These are phyloP conservation scores for Diadumene lineata DNA, from an alignment of 92 coral and sea anemone species.

Conservation along the genomic window DNA sequence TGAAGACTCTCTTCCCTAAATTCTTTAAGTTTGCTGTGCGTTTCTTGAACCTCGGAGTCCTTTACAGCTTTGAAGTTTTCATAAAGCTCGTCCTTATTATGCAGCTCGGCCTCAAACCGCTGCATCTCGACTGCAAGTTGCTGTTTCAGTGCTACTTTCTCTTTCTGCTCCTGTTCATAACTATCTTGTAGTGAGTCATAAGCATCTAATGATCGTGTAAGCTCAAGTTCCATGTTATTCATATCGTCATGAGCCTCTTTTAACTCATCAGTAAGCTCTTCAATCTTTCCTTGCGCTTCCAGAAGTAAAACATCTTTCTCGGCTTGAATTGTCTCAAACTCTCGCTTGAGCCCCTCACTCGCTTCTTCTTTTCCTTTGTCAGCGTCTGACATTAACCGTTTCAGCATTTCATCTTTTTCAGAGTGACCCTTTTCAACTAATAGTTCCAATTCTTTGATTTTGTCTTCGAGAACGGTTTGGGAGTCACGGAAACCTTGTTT, in stretches of 20 bases:
- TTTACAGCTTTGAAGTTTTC: conserved; percentile 44
- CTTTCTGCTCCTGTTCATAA: conserved; percentile 26
- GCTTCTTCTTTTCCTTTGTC: conserved; percentile 66
- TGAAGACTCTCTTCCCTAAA: conserved; percentile 51
- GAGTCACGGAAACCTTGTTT: conserved; percentile 21
- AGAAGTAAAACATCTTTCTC: conserved; percentile 46
- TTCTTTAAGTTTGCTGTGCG: conserved; percentile 36
- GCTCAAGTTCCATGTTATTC: conserved; percentile 12
- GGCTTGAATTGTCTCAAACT: conserved; percentile 39
- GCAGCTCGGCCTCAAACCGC: conserved; percentile 27
- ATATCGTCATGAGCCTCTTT: conserved; percentile 13
- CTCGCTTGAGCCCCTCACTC: conserved; percentile 47
- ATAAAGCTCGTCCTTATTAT: neutral
- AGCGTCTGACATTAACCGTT: conserved; percentile 59
- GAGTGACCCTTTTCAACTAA: conserved; percentile 51
- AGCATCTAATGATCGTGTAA: conserved; percentile 36
- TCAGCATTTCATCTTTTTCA: conserved; percentile 76
- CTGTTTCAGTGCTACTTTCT: conserved; percentile 10
- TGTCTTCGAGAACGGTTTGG: conserved; percentile 26
- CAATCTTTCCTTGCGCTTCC: conserved; percentile 20
- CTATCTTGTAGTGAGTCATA: conserved; percentile 23
- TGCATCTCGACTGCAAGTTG: conserved; percentile 26
- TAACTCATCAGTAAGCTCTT: conserved; percentile 23
- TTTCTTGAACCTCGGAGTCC: conserved; percentile 25
- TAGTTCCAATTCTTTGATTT: conserved; percentile 42